phyloP scores from a whole-genome alignment of 1,140 invertebrate species.

The Chlorops oryzae region DNA sequence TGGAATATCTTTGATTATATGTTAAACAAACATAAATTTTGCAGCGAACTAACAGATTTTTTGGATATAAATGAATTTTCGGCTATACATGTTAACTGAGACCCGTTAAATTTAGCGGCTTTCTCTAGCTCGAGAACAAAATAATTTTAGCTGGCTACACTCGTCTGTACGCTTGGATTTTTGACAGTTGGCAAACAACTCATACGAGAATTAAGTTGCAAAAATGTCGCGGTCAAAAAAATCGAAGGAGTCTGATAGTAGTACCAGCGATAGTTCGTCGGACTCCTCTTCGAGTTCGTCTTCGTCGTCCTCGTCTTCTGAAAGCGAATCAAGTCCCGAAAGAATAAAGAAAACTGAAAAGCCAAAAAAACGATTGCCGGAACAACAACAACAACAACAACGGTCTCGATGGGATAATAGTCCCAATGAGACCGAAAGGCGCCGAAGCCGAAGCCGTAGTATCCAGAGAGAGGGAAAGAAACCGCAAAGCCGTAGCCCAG shows the following conservation, averaged over 20 bases:
- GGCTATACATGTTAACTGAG: too few relatives aligned
- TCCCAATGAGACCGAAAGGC: not conserved
- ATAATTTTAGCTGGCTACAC: too few relatives aligned
- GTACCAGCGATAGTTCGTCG: not conserved
- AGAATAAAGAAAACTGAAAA: conserved; percentile 6
- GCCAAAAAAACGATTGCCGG: conserved; percentile 11
- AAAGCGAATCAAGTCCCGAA: conserved; percentile 14
- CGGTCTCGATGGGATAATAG: conserved; percentile 42
- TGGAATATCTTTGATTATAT: too few relatives aligned
- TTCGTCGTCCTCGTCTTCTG: not conserved
- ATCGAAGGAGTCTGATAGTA: conserved; percentile 8
- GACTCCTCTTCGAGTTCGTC: not conserved
- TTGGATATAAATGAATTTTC: too few relatives aligned
- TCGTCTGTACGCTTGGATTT: too few relatives aligned
- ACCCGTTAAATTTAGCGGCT: too few relatives aligned
- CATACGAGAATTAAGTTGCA: too few relatives aligned
- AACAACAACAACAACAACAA: conserved; percentile 21
- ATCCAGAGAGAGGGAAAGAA: conserved; percentile 6
- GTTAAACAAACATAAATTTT: too few relatives aligned
- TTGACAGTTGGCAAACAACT: too few relatives aligned
- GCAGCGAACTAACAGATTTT: too few relatives aligned
- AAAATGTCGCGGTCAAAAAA: too few relatives aligned
- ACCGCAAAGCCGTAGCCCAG: conserved; percentile 10
- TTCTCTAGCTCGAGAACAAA: too few relatives aligned
- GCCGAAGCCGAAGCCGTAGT: conserved; percentile 10